Base-by-base conservation (phyloP, 2,113 vertebrate species). In the Uropsilus gracilis region DNA sequence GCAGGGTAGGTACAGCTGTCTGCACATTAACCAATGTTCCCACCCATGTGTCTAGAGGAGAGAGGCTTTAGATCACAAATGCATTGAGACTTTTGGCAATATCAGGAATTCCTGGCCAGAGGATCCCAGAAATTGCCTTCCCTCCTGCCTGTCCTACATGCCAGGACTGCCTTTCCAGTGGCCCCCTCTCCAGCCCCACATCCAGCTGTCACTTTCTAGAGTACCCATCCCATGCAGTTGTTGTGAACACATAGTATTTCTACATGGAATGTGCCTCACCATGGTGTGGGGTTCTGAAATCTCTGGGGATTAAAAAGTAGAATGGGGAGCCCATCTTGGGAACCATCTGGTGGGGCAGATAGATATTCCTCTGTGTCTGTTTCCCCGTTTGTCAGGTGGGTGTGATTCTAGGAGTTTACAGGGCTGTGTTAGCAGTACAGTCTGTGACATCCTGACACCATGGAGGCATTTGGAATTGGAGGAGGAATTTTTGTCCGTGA, bases 191-290 rank as follows among this genome's bases (percentile, higher is more conserved):
- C 71, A 86, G 53, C 44, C 69, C 14, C 42, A 22, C 2, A 6
- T 50, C 59, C 97, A 92, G 96, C 94, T 96, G 97, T 92, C 86
- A 14, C 13, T 59, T 30, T 57, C 59, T 24, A 53, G 72, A 39
- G 48, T 30, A n/a, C 53, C 42, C 57, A 69, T 42, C 34, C 76
- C 9, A 1, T 30, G 81, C 92, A 95, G 89, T 94, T 94, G 93
- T 72, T 71, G 24, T 34, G 59, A 44, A 77, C 59, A 69, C 64
- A 53, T 7, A 22, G 82, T 42, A 0, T 64, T 48, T 77, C 42
- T 64, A 53, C 2, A 17, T 55, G 76, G 94, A 92, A 86, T 77
- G 85, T 34, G 53, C 32, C 88, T 71, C 32, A 24, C 14, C 1
- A 0, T 12, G 13, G 50, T 61, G 16, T n/a, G 44, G 44, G 50